Evolutionary conservation across 2,113 vertebrate species (phyloP), one percentile per base, ranked within the genome.

Genomic region (Ailurus styani): DNA sequence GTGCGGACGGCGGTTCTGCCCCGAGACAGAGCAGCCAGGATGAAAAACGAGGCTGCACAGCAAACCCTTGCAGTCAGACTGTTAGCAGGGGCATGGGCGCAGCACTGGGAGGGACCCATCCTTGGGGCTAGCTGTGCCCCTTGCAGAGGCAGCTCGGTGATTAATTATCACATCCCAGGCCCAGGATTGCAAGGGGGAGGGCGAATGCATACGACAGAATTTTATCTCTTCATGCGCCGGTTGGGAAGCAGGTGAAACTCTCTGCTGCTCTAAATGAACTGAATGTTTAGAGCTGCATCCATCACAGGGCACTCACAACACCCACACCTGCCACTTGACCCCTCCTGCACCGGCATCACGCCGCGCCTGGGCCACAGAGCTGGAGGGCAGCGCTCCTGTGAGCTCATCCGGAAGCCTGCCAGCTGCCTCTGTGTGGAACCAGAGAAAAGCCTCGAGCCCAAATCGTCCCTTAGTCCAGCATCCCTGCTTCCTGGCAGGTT

Each of bases 61-160:
- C 96, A 96, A 97, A 98, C 60, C 96, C 73, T 95, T 45, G 93
- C 97, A 95, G 97, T 90, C 97, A 86, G 95, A 98, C 98, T 98
- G 97, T 97, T 96, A 93, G 93, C 85, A 97, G 94, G 47, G 31
- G 78, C 14, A 64, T 31, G 95, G 97, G 97, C 27, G 50, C 6
- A 50, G 93, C 93, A 34, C 97, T 73, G 37, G 96, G 94, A 96
- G 98, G 96, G 78, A 79, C 55, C 88, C 42, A 47, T 88, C 95
- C 81, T 60, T 50, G 21, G 79, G 94, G 93, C 70, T 1, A 27
- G 75, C 91, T 55, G 96, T 93, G 97, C 77, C 84, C 23, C 91
- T 93, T 0, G 1, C 23, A 79, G 23, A 93, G 94, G 95, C 90
- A 62, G 95, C 83, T 87, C 18, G 13, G 81, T 96, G 97, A 98